Evolutionary conservation across 2,888 invertebrate species (phyloP).

Genomic region (Tachina grossa): DNA sequence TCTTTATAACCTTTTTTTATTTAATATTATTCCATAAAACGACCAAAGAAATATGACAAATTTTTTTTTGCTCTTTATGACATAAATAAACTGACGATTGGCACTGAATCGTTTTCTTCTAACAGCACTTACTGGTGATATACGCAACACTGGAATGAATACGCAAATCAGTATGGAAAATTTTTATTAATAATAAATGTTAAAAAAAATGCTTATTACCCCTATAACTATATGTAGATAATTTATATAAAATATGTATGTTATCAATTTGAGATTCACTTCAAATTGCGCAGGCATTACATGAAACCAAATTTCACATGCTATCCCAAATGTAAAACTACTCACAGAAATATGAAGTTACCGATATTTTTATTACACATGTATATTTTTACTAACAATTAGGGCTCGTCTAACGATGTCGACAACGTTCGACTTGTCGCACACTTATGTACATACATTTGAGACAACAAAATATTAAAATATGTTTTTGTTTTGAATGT

Average conservation of each 20-base stretch:
- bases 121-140: constrained; percentile 4
- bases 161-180: background rate
- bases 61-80: constrained; percentile 38
- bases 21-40: constrained; percentile 48
- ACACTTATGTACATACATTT: too few species aligned
- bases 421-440: too few species aligned
- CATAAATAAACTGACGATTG: constrained; percentile 57
- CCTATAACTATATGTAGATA: too few species aligned
- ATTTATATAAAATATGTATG: too few species aligned
- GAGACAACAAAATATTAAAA: too few species aligned
- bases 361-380: too few species aligned
- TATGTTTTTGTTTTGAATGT: too few species aligned
- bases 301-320: background rate
- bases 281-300: background rate
- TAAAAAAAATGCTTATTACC: too few species aligned
- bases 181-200: background rate
- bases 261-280: too few species aligned
- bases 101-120: constrained; percentile 46
- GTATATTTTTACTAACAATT: too few species aligned
- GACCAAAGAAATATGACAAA: constrained; percentile 57
- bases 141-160: constrained; percentile 24
- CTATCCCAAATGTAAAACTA: background rate
- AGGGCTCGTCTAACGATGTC: too few species aligned
- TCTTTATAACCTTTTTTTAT: background rate
- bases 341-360: too few species aligned